Conservation (phyloP, 2,113 vertebrate genomes). For the Chloropsis hardwickii region DNA sequence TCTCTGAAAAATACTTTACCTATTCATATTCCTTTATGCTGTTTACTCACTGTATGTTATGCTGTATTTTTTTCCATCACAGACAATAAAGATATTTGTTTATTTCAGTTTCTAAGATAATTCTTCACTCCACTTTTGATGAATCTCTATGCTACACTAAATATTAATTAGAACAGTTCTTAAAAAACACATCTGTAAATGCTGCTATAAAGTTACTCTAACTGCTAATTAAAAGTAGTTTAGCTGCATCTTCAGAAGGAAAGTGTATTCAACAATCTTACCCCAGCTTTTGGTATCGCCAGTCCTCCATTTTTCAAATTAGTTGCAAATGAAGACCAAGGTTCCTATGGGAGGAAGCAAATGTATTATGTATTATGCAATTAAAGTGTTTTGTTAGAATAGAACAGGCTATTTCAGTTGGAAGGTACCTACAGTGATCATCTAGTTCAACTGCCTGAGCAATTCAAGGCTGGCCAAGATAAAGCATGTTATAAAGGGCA, state of each 20-base stretch:
- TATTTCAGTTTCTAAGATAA: background rate
- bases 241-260: background rate
- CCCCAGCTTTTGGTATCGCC: constrained; percentile 45
- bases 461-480: background rate
- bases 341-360: constrained; percentile 73
- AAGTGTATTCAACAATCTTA: constrained; percentile 51
- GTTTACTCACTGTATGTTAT: background rate
- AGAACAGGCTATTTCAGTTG: background rate
- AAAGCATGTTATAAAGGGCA: background rate
- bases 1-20: background rate
- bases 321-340: constrained; percentile 81
- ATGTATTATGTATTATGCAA: background rate
- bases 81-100: background rate
- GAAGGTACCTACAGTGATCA: background rate
- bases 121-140: background rate
- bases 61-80: background rate
- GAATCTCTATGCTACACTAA: background rate
- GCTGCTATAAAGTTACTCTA: background rate
- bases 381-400: background rate
- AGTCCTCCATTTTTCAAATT: constrained; percentile 38
- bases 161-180: background rate
- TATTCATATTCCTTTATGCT: background rate
- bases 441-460: background rate
- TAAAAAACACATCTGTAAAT: background rate
- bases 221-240: background rate